phyloP scores from a whole-genome alignment of 2,113 vertebrate genomes.

The Clupea harengus region DNA sequence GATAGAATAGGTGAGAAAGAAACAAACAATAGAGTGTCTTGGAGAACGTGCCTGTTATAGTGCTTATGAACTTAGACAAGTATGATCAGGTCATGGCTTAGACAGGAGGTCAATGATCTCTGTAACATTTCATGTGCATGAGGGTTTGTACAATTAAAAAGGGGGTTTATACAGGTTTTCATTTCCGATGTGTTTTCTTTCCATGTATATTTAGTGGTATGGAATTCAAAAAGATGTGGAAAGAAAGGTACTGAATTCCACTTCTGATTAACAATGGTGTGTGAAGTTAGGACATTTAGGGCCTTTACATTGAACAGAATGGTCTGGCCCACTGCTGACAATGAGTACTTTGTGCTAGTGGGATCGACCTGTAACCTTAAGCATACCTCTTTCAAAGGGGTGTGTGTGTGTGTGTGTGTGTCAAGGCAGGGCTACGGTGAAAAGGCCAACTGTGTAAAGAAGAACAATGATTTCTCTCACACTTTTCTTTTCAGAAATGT shows the following conservation, averaged over 20 bases:
- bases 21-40: constrained; percentile 27
- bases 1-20: neutral
- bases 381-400: neutral
- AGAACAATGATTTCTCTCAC: constrained; percentile 21
- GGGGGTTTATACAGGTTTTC: neutral
- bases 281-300: constrained; percentile 7
- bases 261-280: neutral
- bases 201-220: neutral
- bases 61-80: neutral
- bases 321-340: neutral
- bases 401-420: constrained; percentile 2
- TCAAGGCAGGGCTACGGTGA: constrained; percentile 9
- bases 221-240: neutral
- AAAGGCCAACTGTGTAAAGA: constrained; percentile 11
- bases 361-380: neutral
- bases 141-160: neutral
- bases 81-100: neutral
- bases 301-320: neutral
- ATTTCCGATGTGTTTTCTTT: neutral
- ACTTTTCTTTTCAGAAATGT: constrained; percentile 12
- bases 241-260: neutral
- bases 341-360: constrained; percentile 8
- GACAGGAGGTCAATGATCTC: neutral
- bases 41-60: constrained; percentile 63
- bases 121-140: neutral